Base-by-base conservation (phyloP, 2,797 vertebrate species). In the Mico argentatus region DNA sequence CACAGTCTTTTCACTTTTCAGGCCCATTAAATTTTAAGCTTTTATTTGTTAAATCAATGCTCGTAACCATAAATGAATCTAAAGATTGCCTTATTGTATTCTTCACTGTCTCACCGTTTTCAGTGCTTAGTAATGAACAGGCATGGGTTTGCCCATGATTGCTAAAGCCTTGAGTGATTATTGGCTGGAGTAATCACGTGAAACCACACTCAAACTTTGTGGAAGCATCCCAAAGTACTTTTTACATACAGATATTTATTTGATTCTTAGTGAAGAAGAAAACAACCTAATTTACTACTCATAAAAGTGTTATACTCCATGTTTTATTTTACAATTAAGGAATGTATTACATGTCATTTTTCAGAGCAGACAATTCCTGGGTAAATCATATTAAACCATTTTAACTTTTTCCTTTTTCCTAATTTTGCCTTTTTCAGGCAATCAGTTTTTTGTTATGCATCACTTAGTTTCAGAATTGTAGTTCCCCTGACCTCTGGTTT, bases 291-390 rank as follows among this genome's bases (percentile, higher is more conserved):
- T 76, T 88, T 77, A 50, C 7, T 72, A 70, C 67, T 50, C 41
- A 39, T 61, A 87, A 95, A 85, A 4, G 39, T 55, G 59, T 50
- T 80, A 59, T 61, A 48, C 5, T 33, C 27, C 11, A 77, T 30
- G 67, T 85, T 77, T 64, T 64, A 91, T 92, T 85, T 96, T 86
- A 57, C 82, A 92, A 95, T 96, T 44, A 90, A 95, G 72, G 24
- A 95, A 73, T 84, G 72, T 85, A 77, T 88, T 84, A 57, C 11
- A 80, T 9, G 14, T 67, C 1, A 39, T 88, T 94, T 92, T 95
- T 95, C 24, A 67, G 50, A 84, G 33, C 30, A 48, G 59, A 59
- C 3, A 80, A 39, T 39, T 92, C 24, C n/a, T 72, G 5, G 26
- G 33, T 84, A 22, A 92, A 48, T 26, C 11, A 70, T 44, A 72